These are phyloP conservation scores for Psittacula derbiana DNA, from an alignment of 2,797 vertebrate species.

Conservation along the genomic window DNA sequence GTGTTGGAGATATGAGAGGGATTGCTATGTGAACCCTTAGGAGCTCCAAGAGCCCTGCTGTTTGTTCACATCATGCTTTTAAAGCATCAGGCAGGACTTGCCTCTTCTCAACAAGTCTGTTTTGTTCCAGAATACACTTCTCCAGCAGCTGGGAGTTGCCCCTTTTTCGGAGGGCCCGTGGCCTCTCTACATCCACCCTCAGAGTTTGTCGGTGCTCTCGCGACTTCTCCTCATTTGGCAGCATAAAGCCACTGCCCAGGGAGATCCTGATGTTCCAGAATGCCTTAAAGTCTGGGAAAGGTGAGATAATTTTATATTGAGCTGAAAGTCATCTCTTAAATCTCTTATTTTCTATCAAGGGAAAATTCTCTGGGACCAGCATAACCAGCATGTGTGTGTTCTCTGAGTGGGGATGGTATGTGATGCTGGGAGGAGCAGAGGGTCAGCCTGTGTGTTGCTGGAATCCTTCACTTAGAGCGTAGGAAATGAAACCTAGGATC, in stretches of 20 bases:
- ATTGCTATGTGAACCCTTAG: not conserved
- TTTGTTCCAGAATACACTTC: slow-evolving; percentile 86
- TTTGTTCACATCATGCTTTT: not conserved
- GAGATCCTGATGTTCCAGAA: slow-evolving; percentile 93
- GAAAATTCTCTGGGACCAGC: not conserved
- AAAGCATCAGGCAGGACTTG: not conserved
- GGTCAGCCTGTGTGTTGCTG: not conserved
- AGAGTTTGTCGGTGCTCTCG: slow-evolving; percentile 93
- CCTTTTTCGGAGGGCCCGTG: slow-evolving; percentile 95
- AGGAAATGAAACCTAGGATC: not conserved
- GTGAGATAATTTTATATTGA: slow-evolving; percentile 69
- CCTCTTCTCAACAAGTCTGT: not conserved
- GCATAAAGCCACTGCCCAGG: slow-evolving; percentile 90
- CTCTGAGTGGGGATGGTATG: not conserved
- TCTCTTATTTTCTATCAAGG: not conserved
- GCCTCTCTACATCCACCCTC: slow-evolving; percentile 96
- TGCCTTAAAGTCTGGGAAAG: slow-evolving; percentile 99
- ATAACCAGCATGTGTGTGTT: not conserved
- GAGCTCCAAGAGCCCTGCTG: not conserved
- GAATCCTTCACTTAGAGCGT: not conserved
- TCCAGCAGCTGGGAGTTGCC: slow-evolving; percentile 94
- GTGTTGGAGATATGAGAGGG: not conserved
- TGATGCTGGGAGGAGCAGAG: not conserved
- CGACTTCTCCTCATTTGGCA: slow-evolving; percentile 96
- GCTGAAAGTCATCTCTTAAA: not conserved